Conservation (phyloP, 1,140 invertebrate species). For the Drosophila repleta region DNA sequence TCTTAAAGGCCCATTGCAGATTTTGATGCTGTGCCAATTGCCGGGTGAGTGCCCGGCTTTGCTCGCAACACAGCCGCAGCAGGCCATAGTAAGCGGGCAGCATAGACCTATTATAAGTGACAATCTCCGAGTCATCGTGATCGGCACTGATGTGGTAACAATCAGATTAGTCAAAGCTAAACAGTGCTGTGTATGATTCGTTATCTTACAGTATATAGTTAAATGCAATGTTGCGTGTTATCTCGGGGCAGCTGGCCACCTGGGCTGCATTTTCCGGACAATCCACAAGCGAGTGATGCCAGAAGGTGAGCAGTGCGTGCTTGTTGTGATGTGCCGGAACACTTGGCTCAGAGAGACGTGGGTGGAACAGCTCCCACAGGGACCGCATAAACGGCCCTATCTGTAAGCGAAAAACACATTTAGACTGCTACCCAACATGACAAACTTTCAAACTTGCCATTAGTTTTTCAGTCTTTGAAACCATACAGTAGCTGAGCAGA, state of each 20-base stretch:
- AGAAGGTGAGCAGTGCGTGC: constrained; percentile 95
- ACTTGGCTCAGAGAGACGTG: constrained; percentile 96
- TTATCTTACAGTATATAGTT: constrained; percentile 96
- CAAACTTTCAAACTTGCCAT: constrained; percentile 88
- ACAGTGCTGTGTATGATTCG: neutral
- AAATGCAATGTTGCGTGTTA: constrained; percentile 93
- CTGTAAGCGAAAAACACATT: constrained; percentile 84
- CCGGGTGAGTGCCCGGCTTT: constrained; percentile 92
- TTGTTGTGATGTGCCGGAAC: constrained; percentile 98
- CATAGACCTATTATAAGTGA: constrained; percentile 96
- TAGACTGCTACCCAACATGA: constrained; percentile 2
- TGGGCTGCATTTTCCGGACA: constrained; percentile 96
- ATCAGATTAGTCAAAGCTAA: constrained; percentile 20
- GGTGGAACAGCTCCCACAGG: constrained; percentile 97
- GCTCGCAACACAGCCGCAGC: constrained; percentile 93
- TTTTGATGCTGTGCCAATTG: constrained; percentile 96
- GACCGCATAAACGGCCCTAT: constrained; percentile 95
- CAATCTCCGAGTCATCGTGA: constrained; percentile 97
- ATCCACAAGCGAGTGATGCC: constrained; percentile 95
- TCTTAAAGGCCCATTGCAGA: constrained; percentile 98
- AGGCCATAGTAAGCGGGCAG: constrained; percentile 97
- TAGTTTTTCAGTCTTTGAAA: constrained; percentile 94
- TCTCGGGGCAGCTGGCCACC: constrained; percentile 92
- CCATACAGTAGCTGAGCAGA: constrained; percentile 94
- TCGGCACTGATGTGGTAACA: constrained; percentile 88